These are phyloP conservation scores for Periophthalmus magnuspinnatus DNA, from an alignment of 2,797 vertebrate genomes.

Conservation along the genomic window DNA sequence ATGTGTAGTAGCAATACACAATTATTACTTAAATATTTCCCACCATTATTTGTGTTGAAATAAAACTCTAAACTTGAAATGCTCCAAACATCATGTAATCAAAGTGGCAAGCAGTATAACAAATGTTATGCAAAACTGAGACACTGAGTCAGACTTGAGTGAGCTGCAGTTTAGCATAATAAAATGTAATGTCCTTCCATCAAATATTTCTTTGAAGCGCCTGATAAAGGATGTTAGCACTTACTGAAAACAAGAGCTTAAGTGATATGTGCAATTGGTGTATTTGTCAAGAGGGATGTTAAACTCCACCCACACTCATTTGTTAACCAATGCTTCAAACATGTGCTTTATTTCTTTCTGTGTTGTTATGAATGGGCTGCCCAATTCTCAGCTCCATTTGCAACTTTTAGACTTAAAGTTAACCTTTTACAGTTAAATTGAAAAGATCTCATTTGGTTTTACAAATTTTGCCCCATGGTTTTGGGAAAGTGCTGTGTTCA, in stretches of 20 bases:
- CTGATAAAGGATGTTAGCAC: background rate
- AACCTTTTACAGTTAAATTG: background rate
- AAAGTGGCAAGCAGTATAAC: background rate
- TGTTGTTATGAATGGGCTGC: background rate
- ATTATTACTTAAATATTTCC: too few species aligned
- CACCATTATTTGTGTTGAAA: too few species aligned
- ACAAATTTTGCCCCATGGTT: background rate
- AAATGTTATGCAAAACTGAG: background rate
- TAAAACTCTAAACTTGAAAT: too few species aligned
- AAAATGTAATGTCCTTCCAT: background rate
- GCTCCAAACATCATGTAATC: slow-evolving; percentile 1
- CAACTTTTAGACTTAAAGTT: background rate
- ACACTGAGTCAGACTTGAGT: background rate
- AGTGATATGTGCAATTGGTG: background rate
- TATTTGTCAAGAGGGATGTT: slow-evolving; percentile 2
- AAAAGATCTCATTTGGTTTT: background rate
- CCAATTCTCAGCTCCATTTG: background rate
- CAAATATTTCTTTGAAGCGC: background rate
- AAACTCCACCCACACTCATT: slow-evolving; percentile 1
- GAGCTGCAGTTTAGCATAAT: background rate
- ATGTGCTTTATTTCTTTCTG: background rate
- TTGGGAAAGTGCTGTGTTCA: background rate
- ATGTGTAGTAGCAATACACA: too few species aligned
- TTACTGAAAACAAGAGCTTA: slow-evolving; percentile 4
- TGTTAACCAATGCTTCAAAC: background rate